Percentiles rank a stretch among this genome's conserved stretches.
These are phyloP conservation scores for Aleadryas rufinucha DNA, from an alignment of 2,113 vertebrate species.

Conservation along the genomic window DNA sequence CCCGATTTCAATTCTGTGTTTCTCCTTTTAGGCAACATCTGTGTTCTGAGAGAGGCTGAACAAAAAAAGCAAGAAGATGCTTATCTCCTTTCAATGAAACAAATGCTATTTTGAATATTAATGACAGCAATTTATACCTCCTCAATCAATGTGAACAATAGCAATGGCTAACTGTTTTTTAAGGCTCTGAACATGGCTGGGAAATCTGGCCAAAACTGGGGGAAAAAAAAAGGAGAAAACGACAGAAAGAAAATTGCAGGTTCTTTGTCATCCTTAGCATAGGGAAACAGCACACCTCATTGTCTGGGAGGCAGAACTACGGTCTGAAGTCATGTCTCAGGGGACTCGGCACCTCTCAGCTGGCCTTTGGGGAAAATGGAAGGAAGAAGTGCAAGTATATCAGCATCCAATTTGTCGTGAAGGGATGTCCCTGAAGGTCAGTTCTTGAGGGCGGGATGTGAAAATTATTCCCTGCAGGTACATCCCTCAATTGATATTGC, in stretches of 20 bases:
- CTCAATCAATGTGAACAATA: background rate
- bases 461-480: background rate
- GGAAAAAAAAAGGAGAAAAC: background rate
- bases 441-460: background rate
- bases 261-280: background rate
- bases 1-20: background rate
- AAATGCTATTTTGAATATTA: background rate
- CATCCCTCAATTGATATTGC: background rate
- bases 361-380: background rate
- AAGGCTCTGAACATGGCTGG: background rate
- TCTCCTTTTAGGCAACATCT: background rate
- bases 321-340: background rate
- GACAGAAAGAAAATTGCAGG: background rate
- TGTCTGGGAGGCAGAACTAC: background rate
- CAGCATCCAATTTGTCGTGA: background rate
- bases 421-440: background rate
- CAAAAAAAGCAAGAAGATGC: background rate
- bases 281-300: background rate
- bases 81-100: background rate
- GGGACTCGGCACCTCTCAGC: background rate
- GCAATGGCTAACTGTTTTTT: background rate
- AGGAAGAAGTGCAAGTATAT: background rate
- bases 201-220: background rate
- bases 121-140: background rate
- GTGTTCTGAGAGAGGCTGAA: rapidly evolving